Base-by-base conservation (phyloP, 1,140 invertebrate genomes). In the Melipona quadrifasciata region DNA sequence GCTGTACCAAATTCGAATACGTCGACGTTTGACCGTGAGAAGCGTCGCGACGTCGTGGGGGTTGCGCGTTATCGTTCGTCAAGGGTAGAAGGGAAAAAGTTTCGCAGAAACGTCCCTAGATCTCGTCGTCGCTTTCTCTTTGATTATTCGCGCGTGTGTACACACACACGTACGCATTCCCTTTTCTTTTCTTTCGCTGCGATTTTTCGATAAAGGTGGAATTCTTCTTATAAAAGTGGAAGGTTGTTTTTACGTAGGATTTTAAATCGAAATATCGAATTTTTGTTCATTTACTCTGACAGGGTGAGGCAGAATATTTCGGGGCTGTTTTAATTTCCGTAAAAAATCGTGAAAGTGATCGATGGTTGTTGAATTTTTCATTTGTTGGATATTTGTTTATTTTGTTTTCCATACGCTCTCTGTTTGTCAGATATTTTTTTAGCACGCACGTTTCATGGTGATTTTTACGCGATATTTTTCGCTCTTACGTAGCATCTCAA, bases 91-190 rank as follows among this genome's bases (percentile, higher is more conserved):
- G 55, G 24, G 72, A 27, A 34, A 70, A 58, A 24, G 51, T 72
- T 71, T 68, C 58, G 72, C 17, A n/a, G 24, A 19, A 77, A n/a
- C 27, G 19, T 39, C 53, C 21, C 8, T 27, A 21, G 47, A n/a
- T 19, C 24, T 31, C 57, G 64, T 81, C 78, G 73, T 61, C 75
- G 82, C 82, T 58, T 73, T 72, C 77, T 65, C 72, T 79, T 85
- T 79, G 87, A 84, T 81, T 82, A 84, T 51, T 65, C 87, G 64
- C 77, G 82, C 86, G 87, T 88, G 89, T 84, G 34, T 39, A 39
- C 34, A 5, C 5, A 39, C 5, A 4, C 77, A 82, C 85, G 88
- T 80, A 39, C 39, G 8, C 39, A 47, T 47, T 47, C 6, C 6
- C 8, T 47, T 47, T 31, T 31, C 14, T 19, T 24, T 68, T 12